Conservation (phyloP, 2,797 vertebrate genomes). For the Manis pentadactyla region DNA sequence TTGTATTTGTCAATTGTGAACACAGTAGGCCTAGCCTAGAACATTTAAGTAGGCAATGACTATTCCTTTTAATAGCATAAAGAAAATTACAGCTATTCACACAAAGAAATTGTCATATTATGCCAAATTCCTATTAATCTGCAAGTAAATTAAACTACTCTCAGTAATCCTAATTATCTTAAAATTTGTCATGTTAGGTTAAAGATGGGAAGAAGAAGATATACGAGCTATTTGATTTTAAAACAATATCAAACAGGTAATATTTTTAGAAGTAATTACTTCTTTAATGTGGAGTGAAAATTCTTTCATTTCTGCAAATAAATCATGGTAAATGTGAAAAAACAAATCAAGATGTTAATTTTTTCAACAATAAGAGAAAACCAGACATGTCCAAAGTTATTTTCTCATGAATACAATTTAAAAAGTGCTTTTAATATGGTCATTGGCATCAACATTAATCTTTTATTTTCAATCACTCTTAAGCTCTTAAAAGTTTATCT, state of each 20-base stretch:
- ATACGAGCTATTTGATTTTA: background rate
- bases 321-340: conserved; percentile 37
- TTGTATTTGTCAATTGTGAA: background rate
- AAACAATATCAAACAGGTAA: background rate
- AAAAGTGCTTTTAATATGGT: conserved; percentile 22
- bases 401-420: conserved; percentile 11
- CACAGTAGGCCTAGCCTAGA: background rate
- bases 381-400: background rate
- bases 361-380: background rate
- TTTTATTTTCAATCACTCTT: conserved; percentile 16
- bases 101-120: background rate
- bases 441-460: background rate
- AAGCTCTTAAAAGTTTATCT: conserved; percentile 16
- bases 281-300: background rate
- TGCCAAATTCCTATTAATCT: conserved; percentile 12
- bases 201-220: background rate
- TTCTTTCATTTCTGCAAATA: conserved; percentile 20
- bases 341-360: background rate
- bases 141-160: conserved; percentile 20
- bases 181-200: background rate
- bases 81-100: background rate
- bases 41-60: background rate
- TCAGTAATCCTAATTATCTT: background rate
- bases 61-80: background rate
- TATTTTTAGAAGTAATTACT: conserved; percentile 20